phyloP scores from a whole-genome alignment of 2,113 vertebrate genomes.

The Cavia porcellus region DNA sequence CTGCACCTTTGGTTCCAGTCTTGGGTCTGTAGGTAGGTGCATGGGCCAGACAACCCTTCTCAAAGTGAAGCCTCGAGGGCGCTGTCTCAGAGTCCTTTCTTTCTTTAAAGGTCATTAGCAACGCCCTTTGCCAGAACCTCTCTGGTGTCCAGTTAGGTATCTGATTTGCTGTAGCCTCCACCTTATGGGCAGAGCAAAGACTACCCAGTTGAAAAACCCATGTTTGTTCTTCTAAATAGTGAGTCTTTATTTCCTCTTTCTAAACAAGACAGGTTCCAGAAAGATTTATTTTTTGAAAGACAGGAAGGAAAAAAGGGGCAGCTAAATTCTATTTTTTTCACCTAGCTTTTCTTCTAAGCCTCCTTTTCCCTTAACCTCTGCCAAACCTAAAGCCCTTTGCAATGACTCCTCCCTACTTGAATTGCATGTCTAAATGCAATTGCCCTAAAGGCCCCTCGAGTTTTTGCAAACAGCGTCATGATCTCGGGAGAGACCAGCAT shows the following conservation, averaged over 20 bases:
- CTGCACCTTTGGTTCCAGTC: neutral
- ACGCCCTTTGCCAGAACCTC: neutral
- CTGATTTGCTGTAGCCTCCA: neutral
- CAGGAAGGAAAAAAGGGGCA: neutral
- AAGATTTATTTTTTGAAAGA: neutral
- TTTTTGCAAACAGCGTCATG: slow-evolving; percentile 62
- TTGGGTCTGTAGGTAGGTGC: neutral
- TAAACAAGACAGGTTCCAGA: neutral
- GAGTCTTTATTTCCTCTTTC: neutral
- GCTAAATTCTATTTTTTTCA: neutral
- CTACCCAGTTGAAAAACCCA: neutral
- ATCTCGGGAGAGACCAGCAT: too few species aligned
- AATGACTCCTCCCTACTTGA: slow-evolving; percentile 17
- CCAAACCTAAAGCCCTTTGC: neutral
- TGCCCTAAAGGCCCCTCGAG: slow-evolving; percentile 29
- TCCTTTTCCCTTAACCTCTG: neutral
- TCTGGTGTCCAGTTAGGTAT: neutral
- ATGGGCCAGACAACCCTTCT: neutral
- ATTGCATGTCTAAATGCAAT: neutral
- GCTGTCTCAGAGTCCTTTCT: neutral
- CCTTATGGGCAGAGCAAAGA: neutral
- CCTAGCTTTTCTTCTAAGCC: neutral
- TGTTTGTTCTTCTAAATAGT: neutral
- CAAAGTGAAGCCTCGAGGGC: neutral
- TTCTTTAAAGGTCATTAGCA: neutral